Evolutionary conservation across 92 coral and sea anemone genomes (phyloP), one percentile per base, ranked within the genome.

Genomic region (Porites divaricata): DNA sequence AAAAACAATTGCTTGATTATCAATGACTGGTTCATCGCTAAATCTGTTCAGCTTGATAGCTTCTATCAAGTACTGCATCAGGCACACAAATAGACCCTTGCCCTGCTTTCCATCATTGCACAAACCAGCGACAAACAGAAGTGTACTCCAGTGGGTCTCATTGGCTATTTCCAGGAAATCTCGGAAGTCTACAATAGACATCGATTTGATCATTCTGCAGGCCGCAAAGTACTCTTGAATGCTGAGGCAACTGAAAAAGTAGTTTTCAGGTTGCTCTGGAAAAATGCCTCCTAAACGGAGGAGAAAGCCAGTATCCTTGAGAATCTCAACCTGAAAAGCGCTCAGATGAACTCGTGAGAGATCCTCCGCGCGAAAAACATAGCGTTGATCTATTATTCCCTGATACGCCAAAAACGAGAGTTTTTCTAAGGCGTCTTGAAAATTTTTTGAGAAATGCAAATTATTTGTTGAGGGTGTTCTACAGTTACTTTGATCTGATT

Each of bases 211-310:
- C 64, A 89, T 81, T 79, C 65, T 86, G 51, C 52, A 64, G 21
- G 93, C 93, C 10, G 90, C 93, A 20, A 90, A 76, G 48, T 63
- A 90, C 54, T 90, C 93, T 65, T 90, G 93, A 49, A 90, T 22
- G 54, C 88, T 69, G 15, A 86, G 79, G n/a, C 83, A 85, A 21
- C 75, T 77, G 70, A 90, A 90, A 48, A 76, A 75, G 54, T 80
- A 90, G 51, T 66, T 45, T 24, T 41, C 50, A 78, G 51, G 45
- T 45, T 72, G 61, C 28, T 19, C 20, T 8, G 25, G 65, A 14
- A 74, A 6, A 48, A 63, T 0, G 74, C 87, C 84, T 54, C 77
- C n/a, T 1, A 69, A 80, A 16, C 85, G 76, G 45, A 76, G 64
- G 25, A 90, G 11, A 20, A 90, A 16, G 45, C 93, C 91, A 54